A percentile compares a stretch with the other conserved stretches of the same genome.
phyloP scores from a whole-genome alignment of 2,888 invertebrate species.

The Philereme transversata region DNA sequence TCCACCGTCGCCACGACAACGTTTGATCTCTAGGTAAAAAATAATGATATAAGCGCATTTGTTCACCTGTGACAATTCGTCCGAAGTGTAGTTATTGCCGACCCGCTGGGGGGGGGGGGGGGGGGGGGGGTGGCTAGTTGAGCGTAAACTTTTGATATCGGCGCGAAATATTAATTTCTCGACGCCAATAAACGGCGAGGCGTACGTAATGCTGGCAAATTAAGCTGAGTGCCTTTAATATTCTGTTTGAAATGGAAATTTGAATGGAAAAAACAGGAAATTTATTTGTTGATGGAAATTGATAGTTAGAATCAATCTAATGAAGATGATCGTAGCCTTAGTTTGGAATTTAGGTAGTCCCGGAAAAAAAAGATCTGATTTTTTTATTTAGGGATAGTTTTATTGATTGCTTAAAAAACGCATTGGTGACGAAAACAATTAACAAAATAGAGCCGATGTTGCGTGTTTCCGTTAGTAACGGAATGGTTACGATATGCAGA shows the following conservation, averaged over 20 bases:
- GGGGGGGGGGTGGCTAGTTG: slow-evolving; percentile 74
- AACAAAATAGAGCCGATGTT: too few relatives aligned
- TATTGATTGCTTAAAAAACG: too few relatives aligned
- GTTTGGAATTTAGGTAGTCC: too few relatives aligned
- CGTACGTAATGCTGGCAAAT: slow-evolving; percentile 79
- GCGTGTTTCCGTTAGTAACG: too few relatives aligned
- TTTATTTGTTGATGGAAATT: slow-evolving; percentile 19
- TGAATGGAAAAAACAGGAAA: too few relatives aligned
- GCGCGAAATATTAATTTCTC: slow-evolving; percentile 83
- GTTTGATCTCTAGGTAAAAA: slow-evolving; percentile 79
- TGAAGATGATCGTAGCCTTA: not conserved
- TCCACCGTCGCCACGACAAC: slow-evolving; percentile 62
- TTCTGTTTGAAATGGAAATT: slow-evolving; percentile 73
- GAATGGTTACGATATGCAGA: too few relatives aligned
- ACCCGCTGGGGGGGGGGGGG: slow-evolving; percentile 64
- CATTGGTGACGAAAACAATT: too few relatives aligned
- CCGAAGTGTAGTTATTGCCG: slow-evolving; percentile 71
- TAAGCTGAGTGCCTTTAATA: slow-evolving; percentile 78
- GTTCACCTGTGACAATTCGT: slow-evolving; percentile 76
- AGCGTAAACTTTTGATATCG: slow-evolving; percentile 82
- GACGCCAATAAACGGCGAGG: slow-evolving; percentile 75
- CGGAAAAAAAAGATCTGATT: too few relatives aligned
- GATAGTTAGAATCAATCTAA: not conserved
- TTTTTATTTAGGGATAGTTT: too few relatives aligned
- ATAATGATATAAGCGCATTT: slow-evolving; percentile 79